Evolutionary conservation across 1,140 invertebrate genomes (phyloP).

Genomic region (Ericerus pela): DNA sequence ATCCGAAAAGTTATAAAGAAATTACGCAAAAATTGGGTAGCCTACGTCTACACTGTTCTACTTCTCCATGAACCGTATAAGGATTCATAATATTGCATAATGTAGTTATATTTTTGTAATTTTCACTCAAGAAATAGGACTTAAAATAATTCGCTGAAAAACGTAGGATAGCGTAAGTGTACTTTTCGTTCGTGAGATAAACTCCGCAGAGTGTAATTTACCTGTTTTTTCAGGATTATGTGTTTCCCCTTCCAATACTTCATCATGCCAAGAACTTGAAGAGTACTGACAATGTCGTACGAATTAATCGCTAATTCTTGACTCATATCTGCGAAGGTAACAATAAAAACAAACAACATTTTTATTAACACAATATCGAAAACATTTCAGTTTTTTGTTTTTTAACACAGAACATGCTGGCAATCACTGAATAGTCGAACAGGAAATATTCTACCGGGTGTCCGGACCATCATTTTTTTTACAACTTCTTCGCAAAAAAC

Average conservation of each 20-base stretch:
- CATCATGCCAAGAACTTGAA: conserved; percentile 93
- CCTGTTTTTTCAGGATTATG: conserved; percentile 87
- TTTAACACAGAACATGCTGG: neutral
- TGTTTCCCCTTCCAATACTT: conserved; percentile 99
- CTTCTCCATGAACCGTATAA: no score
- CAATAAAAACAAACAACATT: conserved; percentile 15
- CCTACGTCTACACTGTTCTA: no score
- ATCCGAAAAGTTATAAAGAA: no score
- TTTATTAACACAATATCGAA: neutral
- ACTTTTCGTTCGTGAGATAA: no score
- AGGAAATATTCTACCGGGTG: neutral
- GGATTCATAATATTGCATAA: no score
- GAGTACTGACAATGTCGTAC: conserved; percentile 91
- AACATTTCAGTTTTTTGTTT: neutral
- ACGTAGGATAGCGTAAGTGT: no score
- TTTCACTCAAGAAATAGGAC: no score
- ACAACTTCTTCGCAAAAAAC: no score
- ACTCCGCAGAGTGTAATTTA: no score
- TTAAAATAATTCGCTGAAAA: no score
- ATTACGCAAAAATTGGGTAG: no score
- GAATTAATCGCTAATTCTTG: conserved; percentile 93
- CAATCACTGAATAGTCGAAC: neutral
- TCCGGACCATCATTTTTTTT: neutral
- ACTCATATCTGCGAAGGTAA: conserved; percentile 49
- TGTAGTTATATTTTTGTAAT: no score